These are phyloP conservation scores for Damaliscus lunatus DNA, from an alignment of 2,113 vertebrate species.

Conservation along the genomic window DNA sequence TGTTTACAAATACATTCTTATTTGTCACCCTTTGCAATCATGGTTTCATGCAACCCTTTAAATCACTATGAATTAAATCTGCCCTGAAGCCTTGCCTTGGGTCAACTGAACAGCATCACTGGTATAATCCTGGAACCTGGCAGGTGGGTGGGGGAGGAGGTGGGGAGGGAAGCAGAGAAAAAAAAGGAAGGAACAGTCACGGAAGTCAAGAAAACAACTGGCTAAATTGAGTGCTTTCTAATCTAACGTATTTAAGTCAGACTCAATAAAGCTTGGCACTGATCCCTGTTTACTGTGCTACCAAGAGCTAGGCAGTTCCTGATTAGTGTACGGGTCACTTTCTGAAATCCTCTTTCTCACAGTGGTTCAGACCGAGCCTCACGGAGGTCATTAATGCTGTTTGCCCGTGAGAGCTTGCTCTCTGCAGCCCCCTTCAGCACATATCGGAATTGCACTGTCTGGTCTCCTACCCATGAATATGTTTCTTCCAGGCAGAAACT, in stretches of 20 bases:
- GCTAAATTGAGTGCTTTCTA: slow-evolving; percentile 75
- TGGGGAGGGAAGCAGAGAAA: slow-evolving; percentile 16
- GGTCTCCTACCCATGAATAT: not conserved
- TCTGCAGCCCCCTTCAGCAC: not conserved
- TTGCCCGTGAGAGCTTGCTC: not conserved
- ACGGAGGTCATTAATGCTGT: not conserved
- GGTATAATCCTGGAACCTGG: slow-evolving; percentile 32
- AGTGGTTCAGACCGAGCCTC: not conserved
- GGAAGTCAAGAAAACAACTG: slow-evolving; percentile 70
- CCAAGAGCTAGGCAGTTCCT: slow-evolving; percentile 58
- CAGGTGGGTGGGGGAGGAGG: not conserved
- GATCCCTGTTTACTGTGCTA: slow-evolving; percentile 44
- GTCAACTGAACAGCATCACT: not conserved
- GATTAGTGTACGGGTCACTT: slow-evolving; percentile 39
- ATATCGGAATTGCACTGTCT: not conserved
- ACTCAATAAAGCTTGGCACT: slow-evolving; percentile 68
- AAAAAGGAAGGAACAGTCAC: slow-evolving; percentile 48
- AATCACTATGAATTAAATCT: slow-evolving; percentile 57
- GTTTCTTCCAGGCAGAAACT: not conserved
- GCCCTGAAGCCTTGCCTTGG: not conserved
- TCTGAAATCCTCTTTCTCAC: slow-evolving; percentile 60
- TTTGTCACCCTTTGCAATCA: not conserved
- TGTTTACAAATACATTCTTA: not conserved
- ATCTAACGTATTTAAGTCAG: slow-evolving; percentile 75
- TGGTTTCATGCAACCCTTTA: slow-evolving; percentile 37